These are phyloP conservation scores for Pinctada fucata DNA, from an alignment of 2,888 invertebrate species.

Conservation along the genomic window DNA sequence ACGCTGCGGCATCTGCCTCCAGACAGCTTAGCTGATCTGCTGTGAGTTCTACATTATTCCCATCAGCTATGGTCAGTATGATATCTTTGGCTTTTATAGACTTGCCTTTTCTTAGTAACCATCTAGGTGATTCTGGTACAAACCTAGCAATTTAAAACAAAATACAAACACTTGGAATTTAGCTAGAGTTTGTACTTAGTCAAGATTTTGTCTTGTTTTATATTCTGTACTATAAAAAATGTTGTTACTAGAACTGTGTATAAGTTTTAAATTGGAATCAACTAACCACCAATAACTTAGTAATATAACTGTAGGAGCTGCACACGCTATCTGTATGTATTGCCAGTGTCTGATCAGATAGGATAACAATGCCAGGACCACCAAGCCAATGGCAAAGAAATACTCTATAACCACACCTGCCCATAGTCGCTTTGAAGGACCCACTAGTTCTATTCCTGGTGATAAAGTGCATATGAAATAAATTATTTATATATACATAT, in stretches of 20 bases:
- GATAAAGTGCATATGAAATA: neutral
- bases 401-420: slow-evolving; percentile 38
- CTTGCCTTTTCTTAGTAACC: slow-evolving; percentile 90
- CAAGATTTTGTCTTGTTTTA: too few species aligned
- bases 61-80: slow-evolving; percentile 35
- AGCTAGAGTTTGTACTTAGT: too few species aligned
- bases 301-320: slow-evolving; percentile 26
- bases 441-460: slow-evolving; percentile 38
- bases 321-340: slow-evolving; percentile 33
- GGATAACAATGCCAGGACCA: slow-evolving; percentile 25
- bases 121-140: slow-evolving; percentile 92
- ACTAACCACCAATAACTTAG: slow-evolving; percentile 38
- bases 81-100: slow-evolving; percentile 90
- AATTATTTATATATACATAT: neutral
- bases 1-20: slow-evolving; percentile 10
- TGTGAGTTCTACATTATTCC: slow-evolving; percentile 36
- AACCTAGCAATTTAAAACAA: slow-evolving; percentile 78
- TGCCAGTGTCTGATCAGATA: slow-evolving; percentile 33
- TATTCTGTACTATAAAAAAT: too few species aligned
- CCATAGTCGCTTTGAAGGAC: slow-evolving; percentile 37
- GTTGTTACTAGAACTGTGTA: too few species aligned
- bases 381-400: slow-evolving; percentile 38
- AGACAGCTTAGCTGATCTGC: slow-evolving; percentile 35
- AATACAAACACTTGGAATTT: neutral
- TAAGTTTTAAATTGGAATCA: neutral